phyloP scores from a whole-genome alignment of 2,113 vertebrate genomes.

The Empidonax alnorum region DNA sequence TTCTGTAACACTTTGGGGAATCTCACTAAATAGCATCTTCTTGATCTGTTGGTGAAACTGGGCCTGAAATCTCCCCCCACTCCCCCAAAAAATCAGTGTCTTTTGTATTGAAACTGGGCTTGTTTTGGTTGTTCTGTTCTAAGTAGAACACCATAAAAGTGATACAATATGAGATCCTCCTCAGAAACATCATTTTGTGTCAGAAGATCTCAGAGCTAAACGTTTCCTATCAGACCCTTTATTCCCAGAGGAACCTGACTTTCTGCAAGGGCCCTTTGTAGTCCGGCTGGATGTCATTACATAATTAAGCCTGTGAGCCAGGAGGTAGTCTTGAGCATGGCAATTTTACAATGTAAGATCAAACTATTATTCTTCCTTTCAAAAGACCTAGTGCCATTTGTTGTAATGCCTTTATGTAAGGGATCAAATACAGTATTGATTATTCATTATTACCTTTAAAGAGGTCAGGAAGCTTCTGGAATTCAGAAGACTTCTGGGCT shows the following conservation, averaged over 20 bases:
- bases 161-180: background rate
- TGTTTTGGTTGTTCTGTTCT: background rate
- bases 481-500: conserved; percentile 45
- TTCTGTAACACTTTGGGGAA: background rate
- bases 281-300: conserved; percentile 27
- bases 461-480: conserved; percentile 50
- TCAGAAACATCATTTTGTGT: background rate
- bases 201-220: background rate
- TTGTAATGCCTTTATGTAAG: conserved; percentile 21
- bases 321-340: background rate
- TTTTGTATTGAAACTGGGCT: background rate
- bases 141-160: background rate
- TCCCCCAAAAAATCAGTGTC: background rate
- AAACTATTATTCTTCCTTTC: conserved; percentile 43
- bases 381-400: conserved; percentile 31
- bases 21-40: background rate
- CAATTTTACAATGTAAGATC: conserved; percentile 41
- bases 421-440: conserved; percentile 63
- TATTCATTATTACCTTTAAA: conserved; percentile 61
- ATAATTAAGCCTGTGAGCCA: conserved; percentile 34
- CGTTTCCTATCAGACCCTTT: background rate
- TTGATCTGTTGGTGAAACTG: background rate
- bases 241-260: background rate
- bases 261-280: conserved; percentile 27
- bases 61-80: background rate